A percentile compares a stretch with the other conserved stretches of the same genome.
phyloP scores from a whole-genome alignment of 2,797 vertebrate genomes.

The Botia kubotai region DNA sequence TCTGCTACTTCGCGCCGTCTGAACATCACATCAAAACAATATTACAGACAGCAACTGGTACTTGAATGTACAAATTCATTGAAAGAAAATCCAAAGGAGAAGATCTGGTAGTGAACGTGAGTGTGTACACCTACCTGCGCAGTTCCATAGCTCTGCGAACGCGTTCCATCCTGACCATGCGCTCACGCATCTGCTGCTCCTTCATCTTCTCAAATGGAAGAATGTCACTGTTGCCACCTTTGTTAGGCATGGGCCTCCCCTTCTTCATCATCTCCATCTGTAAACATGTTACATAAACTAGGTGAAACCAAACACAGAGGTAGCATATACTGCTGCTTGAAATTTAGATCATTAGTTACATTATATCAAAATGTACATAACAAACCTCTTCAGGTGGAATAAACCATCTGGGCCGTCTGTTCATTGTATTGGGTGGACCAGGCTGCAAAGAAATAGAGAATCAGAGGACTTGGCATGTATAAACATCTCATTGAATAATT shows the following conservation, averaged over 20 bases:
- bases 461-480: background rate
- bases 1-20: conserved; percentile 93
- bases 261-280: conserved; percentile 86
- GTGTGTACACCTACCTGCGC: conserved; percentile 81
- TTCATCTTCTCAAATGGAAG: conserved; percentile 98
- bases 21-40: background rate
- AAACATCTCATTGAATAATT: background rate
- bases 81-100: too few relatives aligned
- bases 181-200: conserved; percentile 90
- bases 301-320: background rate
- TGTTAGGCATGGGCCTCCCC: conserved; percentile 45
- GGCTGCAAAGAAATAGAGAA: conserved; percentile 64
- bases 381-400: conserved; percentile 80
- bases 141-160: conserved; percentile 89
- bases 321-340: background rate
- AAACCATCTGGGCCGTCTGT: conserved; percentile 77
- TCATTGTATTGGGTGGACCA: conserved; percentile 67
- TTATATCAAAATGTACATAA: background rate
- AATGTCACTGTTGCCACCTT: conserved; percentile 82
- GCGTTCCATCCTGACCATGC: conserved; percentile 88
- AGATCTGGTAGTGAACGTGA: too few relatives aligned
- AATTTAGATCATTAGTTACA: background rate
- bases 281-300: conserved; percentile 8
- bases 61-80: background rate
- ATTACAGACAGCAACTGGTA: background rate